phyloP scores from a whole-genome alignment of 2,888 invertebrate genomes.

The Diadegma fenestrale region DNA sequence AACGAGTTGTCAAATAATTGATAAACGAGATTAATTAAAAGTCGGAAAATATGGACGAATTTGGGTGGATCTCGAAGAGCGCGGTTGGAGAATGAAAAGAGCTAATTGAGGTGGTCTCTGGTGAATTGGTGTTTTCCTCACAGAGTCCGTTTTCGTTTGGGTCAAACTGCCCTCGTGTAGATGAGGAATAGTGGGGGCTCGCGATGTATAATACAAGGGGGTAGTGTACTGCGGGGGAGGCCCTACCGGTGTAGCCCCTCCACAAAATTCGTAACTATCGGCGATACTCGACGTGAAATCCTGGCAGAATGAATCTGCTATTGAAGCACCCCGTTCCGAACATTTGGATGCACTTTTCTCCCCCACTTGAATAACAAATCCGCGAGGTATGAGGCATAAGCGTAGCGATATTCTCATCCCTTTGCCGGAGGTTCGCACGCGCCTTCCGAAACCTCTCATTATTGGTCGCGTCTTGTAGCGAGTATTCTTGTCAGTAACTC shows the following conservation, averaged over 20 bases:
- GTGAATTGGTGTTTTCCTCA: neutral
- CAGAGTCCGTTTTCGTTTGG: slow-evolving; percentile 14
- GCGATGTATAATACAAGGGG: neutral
- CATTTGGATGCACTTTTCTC: neutral
- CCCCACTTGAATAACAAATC: neutral
- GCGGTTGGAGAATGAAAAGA: neutral
- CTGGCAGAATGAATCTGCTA: slow-evolving; percentile 21
- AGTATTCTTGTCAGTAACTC: slow-evolving; percentile 8
- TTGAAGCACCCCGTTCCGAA: slow-evolving; percentile 16
- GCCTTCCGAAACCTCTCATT: slow-evolving; percentile 28
- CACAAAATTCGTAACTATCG: slow-evolving; percentile 1
- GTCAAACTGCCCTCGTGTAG: slow-evolving; percentile 38
- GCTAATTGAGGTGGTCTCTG: neutral
- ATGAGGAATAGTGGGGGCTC: slow-evolving; percentile 55
- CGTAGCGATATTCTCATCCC: slow-evolving; percentile 13
- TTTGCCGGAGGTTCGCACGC: slow-evolving; percentile 22
- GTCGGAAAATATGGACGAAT: too few species aligned
- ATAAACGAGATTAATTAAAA: neutral
- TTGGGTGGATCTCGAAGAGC: neutral
- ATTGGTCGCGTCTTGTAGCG: slow-evolving; percentile 9
- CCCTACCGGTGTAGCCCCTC: slow-evolving; percentile 34
- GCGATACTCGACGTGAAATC: slow-evolving; percentile 8
- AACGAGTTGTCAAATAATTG: neutral
- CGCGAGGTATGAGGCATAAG: neutral
- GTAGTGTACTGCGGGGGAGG: slow-evolving; percentile 16